Conservation (phyloP, 1,140 invertebrate genomes). For the Neuroterus valhalla region DNA sequence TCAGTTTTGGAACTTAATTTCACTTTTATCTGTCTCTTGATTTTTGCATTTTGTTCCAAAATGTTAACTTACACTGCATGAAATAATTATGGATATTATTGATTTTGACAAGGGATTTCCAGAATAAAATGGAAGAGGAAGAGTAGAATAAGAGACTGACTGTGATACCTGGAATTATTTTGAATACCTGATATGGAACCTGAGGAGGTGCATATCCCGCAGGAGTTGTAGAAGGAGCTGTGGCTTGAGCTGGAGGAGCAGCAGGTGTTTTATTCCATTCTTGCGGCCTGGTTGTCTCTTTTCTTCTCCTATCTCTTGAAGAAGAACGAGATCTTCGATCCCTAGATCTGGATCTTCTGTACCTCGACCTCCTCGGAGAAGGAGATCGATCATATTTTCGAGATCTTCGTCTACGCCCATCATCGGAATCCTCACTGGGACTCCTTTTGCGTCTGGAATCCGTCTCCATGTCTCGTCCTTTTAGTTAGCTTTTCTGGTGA, state of each 20-base stretch:
- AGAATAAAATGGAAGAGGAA: too few relatives aligned
- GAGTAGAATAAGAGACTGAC: too few relatives aligned
- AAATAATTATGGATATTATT: too few relatives aligned
- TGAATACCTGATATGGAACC: constrained; percentile 69
- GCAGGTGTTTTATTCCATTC: constrained; percentile 63
- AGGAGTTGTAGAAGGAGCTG: constrained; percentile 50
- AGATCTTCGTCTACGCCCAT: constrained; percentile 65
- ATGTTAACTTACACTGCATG: too few relatives aligned
- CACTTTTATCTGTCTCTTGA: too few relatives aligned
- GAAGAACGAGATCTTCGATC: constrained; percentile 66
- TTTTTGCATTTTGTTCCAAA: too few relatives aligned
- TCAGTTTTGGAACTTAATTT: too few relatives aligned
- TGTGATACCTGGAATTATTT: too few relatives aligned
- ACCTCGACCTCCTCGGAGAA: constrained; percentile 68
- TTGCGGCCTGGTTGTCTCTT: constrained; percentile 60
- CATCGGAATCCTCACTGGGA: constrained; percentile 68
- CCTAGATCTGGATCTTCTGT: constrained; percentile 67
- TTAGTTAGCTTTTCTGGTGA: neutral
- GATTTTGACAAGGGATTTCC: too few relatives aligned
- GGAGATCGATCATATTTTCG: constrained; percentile 71
- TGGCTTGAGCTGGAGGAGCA: constrained; percentile 45
- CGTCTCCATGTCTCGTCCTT: constrained; percentile 59
- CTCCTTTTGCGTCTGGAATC: constrained; percentile 67
- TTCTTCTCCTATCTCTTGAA: constrained; percentile 65
- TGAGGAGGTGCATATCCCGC: constrained; percentile 61